phyloP scores from a whole-genome alignment of 2,888 invertebrate species.

The Polymixis flavicincta region DNA sequence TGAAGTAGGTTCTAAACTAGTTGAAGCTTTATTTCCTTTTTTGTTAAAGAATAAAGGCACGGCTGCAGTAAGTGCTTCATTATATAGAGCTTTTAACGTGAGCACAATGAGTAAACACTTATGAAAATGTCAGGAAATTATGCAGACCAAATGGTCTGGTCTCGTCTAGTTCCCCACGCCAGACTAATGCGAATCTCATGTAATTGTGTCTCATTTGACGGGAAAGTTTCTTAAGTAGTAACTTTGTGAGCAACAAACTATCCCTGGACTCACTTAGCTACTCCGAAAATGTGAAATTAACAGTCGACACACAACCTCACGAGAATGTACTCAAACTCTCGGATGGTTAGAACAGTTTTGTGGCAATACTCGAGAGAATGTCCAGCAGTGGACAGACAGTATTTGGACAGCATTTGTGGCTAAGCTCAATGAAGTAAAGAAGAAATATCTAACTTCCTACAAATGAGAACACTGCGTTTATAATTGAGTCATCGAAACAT shows the following conservation, averaged over 20 bases:
- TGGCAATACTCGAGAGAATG: neutral
- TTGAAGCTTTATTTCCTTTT: neutral
- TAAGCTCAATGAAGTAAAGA: no score
- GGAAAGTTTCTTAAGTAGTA: neutral
- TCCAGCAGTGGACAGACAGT: neutral
- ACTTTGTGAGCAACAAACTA: neutral
- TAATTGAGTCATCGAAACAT: neutral
- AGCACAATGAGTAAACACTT: neutral
- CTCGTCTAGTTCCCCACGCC: neutral
- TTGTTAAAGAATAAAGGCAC: neutral
- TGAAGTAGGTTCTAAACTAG: neutral
- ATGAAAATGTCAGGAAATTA: neutral
- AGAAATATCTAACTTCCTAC: no score
- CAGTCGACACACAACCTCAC: no score
- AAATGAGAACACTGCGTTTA: neutral
- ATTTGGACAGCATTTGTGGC: neutral
- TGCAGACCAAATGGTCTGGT: neutral
- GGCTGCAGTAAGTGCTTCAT: neutral
- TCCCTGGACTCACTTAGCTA: neutral
- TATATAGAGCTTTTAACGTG: slow-evolving; percentile 16
- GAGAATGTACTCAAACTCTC: neutral
- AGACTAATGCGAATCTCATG: slow-evolving; percentile 38
- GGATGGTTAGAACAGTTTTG: neutral
- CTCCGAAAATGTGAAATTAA: neutral
- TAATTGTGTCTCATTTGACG: neutral